These are phyloP conservation scores for Oreohelix idahoensis DNA, from an alignment of 1,140 invertebrate species.

Conservation along the genomic window DNA sequence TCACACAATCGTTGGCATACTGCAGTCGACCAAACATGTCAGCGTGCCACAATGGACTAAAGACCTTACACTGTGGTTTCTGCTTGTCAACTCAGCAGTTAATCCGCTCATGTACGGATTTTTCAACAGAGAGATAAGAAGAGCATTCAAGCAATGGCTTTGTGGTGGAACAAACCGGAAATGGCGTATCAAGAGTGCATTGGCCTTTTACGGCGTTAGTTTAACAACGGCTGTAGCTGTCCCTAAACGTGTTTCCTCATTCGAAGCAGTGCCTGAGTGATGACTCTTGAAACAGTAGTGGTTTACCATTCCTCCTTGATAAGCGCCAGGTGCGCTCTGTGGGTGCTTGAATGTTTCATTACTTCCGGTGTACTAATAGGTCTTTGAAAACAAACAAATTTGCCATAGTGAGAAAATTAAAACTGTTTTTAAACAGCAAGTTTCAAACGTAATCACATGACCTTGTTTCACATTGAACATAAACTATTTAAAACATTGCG, in stretches of 20 bases:
- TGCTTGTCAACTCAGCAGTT: conserved; percentile 57
- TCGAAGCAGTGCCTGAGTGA: neutral
- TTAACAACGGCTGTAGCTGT: conserved; percentile 39
- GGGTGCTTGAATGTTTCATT: too few species aligned
- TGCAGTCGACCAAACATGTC: conserved; percentile 45
- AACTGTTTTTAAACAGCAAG: too few species aligned
- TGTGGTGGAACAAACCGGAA: conserved; percentile 38
- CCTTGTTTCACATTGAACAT: too few species aligned
- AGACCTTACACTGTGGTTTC: conserved; percentile 54
- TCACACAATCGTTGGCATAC: conserved; percentile 49
- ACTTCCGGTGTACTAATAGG: too few species aligned
- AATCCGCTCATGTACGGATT: conserved; percentile 68
- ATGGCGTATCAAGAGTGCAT: conserved; percentile 50
- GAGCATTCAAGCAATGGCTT: conserved; percentile 54
- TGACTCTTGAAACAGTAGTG: neutral
- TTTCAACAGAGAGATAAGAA: conserved; percentile 61
- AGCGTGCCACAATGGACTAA: conserved; percentile 48
- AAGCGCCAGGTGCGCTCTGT: too few species aligned
- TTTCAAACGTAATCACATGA: too few species aligned
- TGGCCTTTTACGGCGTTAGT: conserved; percentile 50
- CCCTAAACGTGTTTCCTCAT: neutral
- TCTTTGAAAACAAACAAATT: too few species aligned
- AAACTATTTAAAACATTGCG: too few species aligned
- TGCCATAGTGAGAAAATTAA: too few species aligned
- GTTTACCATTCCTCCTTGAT: neutral